Evolutionary conservation across 2,797 vertebrate species (phyloP).

Genomic region (Xiphorhynchus erythropygius): DNA sequence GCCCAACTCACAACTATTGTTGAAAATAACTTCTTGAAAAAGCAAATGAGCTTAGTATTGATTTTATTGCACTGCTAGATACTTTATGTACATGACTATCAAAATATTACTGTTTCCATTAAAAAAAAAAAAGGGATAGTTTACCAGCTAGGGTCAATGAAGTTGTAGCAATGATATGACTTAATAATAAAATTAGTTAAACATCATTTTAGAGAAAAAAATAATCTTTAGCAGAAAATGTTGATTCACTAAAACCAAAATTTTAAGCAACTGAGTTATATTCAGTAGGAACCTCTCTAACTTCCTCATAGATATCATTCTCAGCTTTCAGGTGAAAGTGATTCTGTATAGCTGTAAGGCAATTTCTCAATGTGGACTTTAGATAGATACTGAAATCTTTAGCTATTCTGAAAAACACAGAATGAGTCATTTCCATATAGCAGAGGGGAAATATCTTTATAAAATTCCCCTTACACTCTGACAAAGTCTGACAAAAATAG

Average conservation of each 20-base stretch:
- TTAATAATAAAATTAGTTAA: neutral
- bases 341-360: neutral
- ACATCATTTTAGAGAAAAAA: neutral
- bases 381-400: slow-evolving; percentile 9
- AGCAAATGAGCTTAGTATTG: neutral
- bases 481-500: slow-evolving; percentile 10
- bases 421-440: slow-evolving; percentile 25
- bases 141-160: neutral
- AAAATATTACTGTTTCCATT: neutral
- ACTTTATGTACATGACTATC: neutral
- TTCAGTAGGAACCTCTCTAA: neutral
- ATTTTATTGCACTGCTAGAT: neutral
- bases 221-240: neutral
- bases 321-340: neutral
- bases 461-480: neutral
- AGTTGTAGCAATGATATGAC: neutral
- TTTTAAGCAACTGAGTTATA: neutral
- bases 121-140: neutral
- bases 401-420: neutral
- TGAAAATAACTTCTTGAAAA: neutral
- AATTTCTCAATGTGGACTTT: neutral
- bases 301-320: neutral
- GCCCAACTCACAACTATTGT: neutral
- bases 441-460: neutral
- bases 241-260: neutral